A percentile compares a stretch with the other conserved stretches of the same genome.
These are phyloP conservation scores for Eremobia ochroleuca DNA, from an alignment of 2,888 invertebrate species.

Conservation along the genomic window DNA sequence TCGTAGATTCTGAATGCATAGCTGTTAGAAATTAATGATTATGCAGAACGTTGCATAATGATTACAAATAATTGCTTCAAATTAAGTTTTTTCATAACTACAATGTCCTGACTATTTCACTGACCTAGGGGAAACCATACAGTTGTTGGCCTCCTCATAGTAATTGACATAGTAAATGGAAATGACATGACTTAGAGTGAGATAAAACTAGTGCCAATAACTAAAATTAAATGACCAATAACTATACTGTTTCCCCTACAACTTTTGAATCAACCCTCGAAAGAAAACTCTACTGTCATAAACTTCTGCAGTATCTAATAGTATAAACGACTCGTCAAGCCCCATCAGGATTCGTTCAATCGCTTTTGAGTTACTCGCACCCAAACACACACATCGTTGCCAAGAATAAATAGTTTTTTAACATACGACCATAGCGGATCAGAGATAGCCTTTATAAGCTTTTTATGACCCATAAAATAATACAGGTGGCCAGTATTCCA, in stretches of 20 bases:
- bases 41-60: slow-evolving; percentile 2
- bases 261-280: not conserved
- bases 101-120: not conserved
- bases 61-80: slow-evolving; percentile 5
- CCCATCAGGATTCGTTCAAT: slow-evolving; percentile 21
- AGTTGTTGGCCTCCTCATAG: no score
- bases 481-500: slow-evolving; percentile 57
- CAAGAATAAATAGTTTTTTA: slow-evolving; percentile 44
- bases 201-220: no score
- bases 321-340: not conserved
- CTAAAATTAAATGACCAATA: no score
- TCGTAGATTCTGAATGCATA: slow-evolving; percentile 12
- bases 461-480: slow-evolving; percentile 65
- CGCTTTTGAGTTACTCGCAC: slow-evolving; percentile 13
- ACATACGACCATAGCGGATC: slow-evolving; percentile 35
- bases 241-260: no score
- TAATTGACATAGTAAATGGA: no score
- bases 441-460: slow-evolving; percentile 53
- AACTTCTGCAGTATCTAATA: not conserved
- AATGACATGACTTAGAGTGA: no score
- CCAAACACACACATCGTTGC: slow-evolving; percentile 44
- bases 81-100: not conserved
- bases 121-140: no score
- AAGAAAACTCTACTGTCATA: not conserved
- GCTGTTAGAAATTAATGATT: slow-evolving; percentile 24